Percentiles rank a stretch among this genome's conserved stretches.
Conservation (phyloP, 1,140 invertebrate genomes). For the Andricus grossulariae region DNA sequence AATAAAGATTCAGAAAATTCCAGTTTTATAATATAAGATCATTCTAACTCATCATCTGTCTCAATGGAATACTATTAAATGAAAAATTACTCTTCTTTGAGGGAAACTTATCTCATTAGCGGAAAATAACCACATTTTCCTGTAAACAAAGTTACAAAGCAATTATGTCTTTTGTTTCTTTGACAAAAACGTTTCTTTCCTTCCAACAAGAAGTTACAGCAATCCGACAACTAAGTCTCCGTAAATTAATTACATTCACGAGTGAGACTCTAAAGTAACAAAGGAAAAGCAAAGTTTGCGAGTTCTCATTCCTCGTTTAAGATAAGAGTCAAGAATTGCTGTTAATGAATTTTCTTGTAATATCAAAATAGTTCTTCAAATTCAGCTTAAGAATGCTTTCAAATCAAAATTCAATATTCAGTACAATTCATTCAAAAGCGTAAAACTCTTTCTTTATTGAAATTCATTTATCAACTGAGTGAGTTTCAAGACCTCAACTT, state of each 20-base stretch:
- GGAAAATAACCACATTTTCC: not conserved
- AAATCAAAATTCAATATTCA: too few species aligned
- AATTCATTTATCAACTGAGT: too few species aligned
- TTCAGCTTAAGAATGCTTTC: too few species aligned
- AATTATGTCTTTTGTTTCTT: not conserved
- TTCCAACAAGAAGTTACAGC: not conserved
- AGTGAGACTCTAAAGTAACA: not conserved
- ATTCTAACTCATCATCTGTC: too few species aligned
- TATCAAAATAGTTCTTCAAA: not conserved
- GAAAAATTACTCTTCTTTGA: not conserved
- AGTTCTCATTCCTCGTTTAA: not conserved
- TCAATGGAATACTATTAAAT: not conserved
- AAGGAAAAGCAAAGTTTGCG: not conserved
- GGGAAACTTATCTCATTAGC: not conserved
- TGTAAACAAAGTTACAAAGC: constrained; percentile 6
- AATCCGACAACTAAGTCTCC: not conserved
- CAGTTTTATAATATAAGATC: too few species aligned
- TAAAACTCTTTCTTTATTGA: too few species aligned
- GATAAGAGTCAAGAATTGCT: not conserved
- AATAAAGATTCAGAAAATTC: too few species aligned
- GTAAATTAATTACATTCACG: constrained; percentile 14
- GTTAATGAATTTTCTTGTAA: not conserved
- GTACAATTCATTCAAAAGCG: too few species aligned
- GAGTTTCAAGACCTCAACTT: too few species aligned
- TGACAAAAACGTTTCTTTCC: not conserved